Evolutionary conservation across 2,113 vertebrate genomes (phyloP).

Genomic region (Rhadina sibilatrix): DNA sequence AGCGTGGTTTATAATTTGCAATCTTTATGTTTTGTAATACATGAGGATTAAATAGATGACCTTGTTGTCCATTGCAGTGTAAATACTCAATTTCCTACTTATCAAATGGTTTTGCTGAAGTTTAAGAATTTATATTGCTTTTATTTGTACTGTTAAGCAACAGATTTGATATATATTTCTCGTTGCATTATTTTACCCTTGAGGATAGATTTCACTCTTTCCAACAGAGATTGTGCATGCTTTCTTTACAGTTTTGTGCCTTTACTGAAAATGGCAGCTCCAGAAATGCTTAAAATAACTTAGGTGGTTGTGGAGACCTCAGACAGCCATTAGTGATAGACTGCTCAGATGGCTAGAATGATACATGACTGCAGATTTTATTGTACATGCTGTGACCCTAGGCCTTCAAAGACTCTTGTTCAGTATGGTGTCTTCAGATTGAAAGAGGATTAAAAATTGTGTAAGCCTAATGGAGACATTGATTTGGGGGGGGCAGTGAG

Average conservation of each 20-base stretch:
- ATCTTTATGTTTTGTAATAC: neutral
- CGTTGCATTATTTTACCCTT: neutral
- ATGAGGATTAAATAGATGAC: neutral
- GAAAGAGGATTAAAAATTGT: neutral
- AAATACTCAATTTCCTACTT: neutral
- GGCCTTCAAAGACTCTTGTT: neutral
- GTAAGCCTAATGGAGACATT: neutral
- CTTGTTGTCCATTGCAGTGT: neutral
- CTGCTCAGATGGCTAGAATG: neutral
- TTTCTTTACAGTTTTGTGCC: neutral
- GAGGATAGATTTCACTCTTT: neutral
- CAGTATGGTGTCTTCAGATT: neutral
- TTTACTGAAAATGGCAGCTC: neutral
- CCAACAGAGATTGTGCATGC: neutral
- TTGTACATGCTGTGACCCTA: neutral
- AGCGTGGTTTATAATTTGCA: neutral
- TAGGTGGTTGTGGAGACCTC: neutral
- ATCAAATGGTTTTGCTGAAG: neutral
- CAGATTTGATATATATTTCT: neutral
- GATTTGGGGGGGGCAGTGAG: neutral
- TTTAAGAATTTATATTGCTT: neutral
- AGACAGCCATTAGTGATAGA: neutral
- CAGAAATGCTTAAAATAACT: neutral
- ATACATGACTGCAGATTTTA: neutral
- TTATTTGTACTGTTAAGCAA: neutral